Evolutionary conservation across 2,797 vertebrate species (phyloP).

Genomic region (Ctenosaura bakeri): DNA sequence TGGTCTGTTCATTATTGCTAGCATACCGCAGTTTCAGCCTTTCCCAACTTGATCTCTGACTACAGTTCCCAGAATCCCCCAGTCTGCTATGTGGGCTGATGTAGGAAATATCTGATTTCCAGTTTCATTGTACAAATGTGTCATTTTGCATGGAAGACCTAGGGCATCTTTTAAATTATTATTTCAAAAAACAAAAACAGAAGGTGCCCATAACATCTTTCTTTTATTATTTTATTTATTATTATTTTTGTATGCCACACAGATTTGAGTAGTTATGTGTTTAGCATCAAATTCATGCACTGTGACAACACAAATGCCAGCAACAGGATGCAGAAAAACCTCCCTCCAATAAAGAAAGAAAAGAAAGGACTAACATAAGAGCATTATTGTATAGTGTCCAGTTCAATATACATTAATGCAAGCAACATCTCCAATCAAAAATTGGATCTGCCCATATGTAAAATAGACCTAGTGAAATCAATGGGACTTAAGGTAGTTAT

Average conservation of each 20-base stretch:
- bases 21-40: constrained; percentile 51
- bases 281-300: constrained; percentile 70
- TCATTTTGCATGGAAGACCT: constrained; percentile 74
- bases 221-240: constrained; percentile 68
- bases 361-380: not conserved
- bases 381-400: not conserved
- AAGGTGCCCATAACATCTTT: constrained; percentile 73
- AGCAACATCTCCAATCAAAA: not conserved
- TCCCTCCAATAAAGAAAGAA: not conserved
- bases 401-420: not conserved
- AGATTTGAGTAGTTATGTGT: constrained; percentile 70
- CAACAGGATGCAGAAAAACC: constrained; percentile 10
- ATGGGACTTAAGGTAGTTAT: not conserved
- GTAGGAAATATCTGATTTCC: constrained; percentile 89
- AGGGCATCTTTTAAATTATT: constrained; percentile 53
- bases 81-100: not conserved
- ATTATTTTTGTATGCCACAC: constrained; percentile 71
- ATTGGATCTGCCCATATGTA: not conserved
- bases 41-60: constrained; percentile 33
- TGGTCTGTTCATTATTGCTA: constrained; percentile 94
- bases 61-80: not conserved
- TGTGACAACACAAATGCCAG: constrained; percentile 76
- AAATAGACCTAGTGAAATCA: not conserved
- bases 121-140: constrained; percentile 84
- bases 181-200: constrained; percentile 70